Evolutionary conservation across 1,140 invertebrate genomes (phyloP).

Genomic region (Diorhabda elongata): DNA sequence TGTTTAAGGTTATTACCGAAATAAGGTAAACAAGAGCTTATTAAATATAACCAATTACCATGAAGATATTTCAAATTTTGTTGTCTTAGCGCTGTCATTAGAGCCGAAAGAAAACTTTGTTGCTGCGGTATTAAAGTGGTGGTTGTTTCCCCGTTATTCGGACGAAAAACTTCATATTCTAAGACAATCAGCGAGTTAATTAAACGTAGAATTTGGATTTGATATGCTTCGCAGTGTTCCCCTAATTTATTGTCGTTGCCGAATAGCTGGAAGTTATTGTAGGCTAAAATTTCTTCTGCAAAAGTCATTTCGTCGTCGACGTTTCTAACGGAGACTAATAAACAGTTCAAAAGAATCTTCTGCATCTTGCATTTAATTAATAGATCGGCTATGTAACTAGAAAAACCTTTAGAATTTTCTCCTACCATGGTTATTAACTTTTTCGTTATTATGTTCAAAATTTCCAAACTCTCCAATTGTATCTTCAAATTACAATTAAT

Average conservation of each 20-base stretch:
- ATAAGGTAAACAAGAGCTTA: conserved; percentile 72
- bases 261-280: conserved; percentile 68
- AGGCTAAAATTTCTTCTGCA: conserved; percentile 78
- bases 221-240: conserved; percentile 72
- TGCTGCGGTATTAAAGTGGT: conserved; percentile 67
- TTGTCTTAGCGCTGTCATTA: conserved; percentile 69
- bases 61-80: conserved; percentile 67
- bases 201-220: conserved; percentile 71
- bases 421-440: conserved; percentile 79
- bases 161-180: conserved; percentile 62
- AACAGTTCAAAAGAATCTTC: conserved; percentile 81
- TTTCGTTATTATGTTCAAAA: conserved; percentile 71
- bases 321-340: conserved; percentile 69
- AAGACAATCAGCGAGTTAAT: conserved; percentile 72
- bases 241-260: conserved; percentile 57
- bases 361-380: conserved; percentile 81
- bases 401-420: conserved; percentile 75
- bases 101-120: conserved; percentile 79
- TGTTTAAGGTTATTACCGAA: conserved; percentile 70
- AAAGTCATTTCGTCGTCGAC: conserved; percentile 59
- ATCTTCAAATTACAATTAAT: conserved; percentile 71
- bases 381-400: conserved; percentile 78
- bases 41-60: conserved; percentile 75
- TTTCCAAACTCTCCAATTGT: conserved; percentile 72
- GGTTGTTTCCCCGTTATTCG: conserved; percentile 26